These are phyloP conservation scores for Solenodon paradoxus DNA, from an alignment of 2,113 vertebrate species.

Conservation along the genomic window DNA sequence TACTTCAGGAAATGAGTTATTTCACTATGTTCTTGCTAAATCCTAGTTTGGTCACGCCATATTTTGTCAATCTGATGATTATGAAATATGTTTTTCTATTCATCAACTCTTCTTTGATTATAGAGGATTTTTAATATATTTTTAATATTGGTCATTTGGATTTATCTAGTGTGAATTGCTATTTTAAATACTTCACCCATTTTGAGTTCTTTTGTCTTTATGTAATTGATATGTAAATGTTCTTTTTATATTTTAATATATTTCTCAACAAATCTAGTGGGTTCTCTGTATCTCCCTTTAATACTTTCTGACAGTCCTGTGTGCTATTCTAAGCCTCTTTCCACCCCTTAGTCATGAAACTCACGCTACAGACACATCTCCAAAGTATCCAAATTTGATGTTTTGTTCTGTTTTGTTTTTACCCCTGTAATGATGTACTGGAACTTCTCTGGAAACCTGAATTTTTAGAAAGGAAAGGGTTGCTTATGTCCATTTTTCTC, in stretches of 20 bases:
- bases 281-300: background rate
- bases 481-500: too few species aligned
- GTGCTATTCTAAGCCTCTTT: background rate
- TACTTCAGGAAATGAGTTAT: background rate
- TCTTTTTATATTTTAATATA: background rate
- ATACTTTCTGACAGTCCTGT: background rate
- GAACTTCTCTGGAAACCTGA: background rate
- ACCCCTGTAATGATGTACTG: background rate
- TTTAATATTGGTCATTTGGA: background rate
- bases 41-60: background rate
- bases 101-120: background rate
- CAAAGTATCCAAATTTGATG: background rate
- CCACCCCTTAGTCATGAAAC: background rate
- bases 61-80: background rate
- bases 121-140: background rate
- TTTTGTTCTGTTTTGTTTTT: too few species aligned
- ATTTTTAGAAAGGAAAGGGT: background rate
- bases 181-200: background rate
- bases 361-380: background rate
- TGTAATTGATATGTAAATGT: background rate
- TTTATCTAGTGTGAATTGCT: background rate
- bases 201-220: background rate
- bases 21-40: background rate
- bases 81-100: constrained; percentile 27
- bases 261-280: background rate